Conservation (phyloP, 2,888 invertebrate genomes). For the Drosophila macrospina region DNA sequence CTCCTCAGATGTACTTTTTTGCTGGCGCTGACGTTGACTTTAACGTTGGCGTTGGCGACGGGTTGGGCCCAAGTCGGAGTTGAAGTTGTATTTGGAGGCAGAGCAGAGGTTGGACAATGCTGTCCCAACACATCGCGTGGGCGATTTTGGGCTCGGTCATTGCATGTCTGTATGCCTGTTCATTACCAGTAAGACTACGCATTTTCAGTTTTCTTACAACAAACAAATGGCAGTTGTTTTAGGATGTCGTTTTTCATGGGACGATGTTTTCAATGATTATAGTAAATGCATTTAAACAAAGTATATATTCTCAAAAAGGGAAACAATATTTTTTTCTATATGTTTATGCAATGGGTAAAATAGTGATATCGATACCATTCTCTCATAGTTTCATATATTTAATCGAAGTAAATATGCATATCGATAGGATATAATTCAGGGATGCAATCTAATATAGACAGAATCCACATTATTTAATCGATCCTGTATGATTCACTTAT, state of each 20-base stretch:
- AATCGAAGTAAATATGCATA: no score
- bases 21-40: slow-evolving; percentile 11
- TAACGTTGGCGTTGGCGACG: slow-evolving; percentile 16
- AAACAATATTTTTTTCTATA: no score
- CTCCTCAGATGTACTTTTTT: slow-evolving; percentile 26
- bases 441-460: neutral
- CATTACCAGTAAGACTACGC: slow-evolving; percentile 18
- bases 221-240: neutral
- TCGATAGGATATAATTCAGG: neutral
- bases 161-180: slow-evolving; percentile 30
- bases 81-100: slow-evolving; percentile 20
- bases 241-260: neutral
- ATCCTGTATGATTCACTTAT: slow-evolving; percentile 9
- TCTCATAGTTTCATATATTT: no score
- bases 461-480: neutral
- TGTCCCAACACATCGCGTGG: slow-evolving; percentile 59
- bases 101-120: slow-evolving; percentile 45
- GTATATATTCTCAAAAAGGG: no score
- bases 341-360: no score
- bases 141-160: slow-evolving; percentile 65
- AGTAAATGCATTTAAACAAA: no score
- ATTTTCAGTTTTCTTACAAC: neutral
- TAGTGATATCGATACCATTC: no score
- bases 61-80: slow-evolving; percentile 16
- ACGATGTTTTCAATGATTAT: no score